Percentiles rank a stretch among this genome's conserved stretches.
phyloP scores from a whole-genome alignment of 2,888 invertebrate species.

The Watsonalla binaria region DNA sequence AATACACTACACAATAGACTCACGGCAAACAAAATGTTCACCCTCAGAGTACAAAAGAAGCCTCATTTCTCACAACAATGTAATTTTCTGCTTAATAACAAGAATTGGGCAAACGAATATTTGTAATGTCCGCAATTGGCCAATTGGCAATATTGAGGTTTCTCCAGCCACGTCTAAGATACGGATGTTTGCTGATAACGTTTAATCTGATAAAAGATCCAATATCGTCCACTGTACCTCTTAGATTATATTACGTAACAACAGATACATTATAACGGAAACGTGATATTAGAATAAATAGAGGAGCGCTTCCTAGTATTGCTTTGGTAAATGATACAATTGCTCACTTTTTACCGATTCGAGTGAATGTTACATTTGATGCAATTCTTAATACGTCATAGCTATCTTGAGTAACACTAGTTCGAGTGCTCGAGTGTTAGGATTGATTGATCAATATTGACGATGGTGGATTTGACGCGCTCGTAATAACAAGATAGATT shows the following conservation, averaged over 20 bases:
- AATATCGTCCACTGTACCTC: slow-evolving; percentile 1
- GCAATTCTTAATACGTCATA: background rate
- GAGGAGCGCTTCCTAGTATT: background rate
- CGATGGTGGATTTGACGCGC: background rate
- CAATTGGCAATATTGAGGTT: background rate
- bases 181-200: background rate
- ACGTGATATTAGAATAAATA: background rate
- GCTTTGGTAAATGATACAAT: background rate
- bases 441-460: background rate
- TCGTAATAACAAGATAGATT: background rate
- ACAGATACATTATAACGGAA: background rate
- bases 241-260: background rate
- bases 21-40: background rate
- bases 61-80: background rate
- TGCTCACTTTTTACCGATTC: background rate
- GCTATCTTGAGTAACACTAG: background rate
- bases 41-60: background rate
- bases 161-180: background rate
- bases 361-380: background rate
- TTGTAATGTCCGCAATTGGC: background rate
- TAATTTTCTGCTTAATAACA: background rate
- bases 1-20: background rate
- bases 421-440: background rate
- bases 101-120: background rate
- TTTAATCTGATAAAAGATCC: background rate